A percentile compares a stretch with the other conserved stretches of the same genome.
Evolutionary conservation across 1,140 invertebrate genomes (phyloP).

Genomic region (Holotrichia oblita): DNA sequence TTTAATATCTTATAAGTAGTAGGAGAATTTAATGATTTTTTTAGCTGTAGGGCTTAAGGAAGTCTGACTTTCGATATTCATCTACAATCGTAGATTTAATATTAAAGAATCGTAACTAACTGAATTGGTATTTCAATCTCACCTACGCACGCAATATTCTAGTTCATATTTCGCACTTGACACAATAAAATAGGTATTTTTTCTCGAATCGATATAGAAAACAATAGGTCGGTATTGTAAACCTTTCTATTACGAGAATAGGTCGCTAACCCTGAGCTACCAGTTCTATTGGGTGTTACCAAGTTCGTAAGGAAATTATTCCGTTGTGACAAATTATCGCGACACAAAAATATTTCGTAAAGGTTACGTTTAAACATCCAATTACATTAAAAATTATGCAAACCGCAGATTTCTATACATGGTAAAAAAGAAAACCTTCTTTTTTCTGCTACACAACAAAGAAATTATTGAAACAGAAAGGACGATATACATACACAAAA

Average conservation of each 20-base stretch:
- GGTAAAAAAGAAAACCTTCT: neutral
- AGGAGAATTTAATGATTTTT: too few relatives aligned
- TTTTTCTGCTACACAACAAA: too few relatives aligned
- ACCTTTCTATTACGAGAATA: neutral
- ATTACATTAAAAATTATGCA: neutral
- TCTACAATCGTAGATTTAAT: too few relatives aligned
- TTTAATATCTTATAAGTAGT: too few relatives aligned
- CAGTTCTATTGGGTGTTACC: neutral
- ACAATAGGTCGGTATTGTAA: neutral
- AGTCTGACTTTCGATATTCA: too few relatives aligned
- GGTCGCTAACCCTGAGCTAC: neutral
- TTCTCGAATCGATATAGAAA: neutral
- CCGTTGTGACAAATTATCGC: too few relatives aligned
- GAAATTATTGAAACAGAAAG: too few relatives aligned
- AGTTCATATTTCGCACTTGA: neutral
- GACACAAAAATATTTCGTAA: neutral
- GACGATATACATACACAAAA: too few relatives aligned
- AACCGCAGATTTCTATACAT: neutral
- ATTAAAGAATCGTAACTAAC: too few relatives aligned
- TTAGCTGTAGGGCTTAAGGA: too few relatives aligned
- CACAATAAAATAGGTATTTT: constrained; percentile 3
- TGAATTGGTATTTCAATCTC: neutral
- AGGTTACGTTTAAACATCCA: neutral
- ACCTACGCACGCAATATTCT: constrained; percentile 6
- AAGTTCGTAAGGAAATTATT: neutral